phyloP scores from a whole-genome alignment of 1,140 invertebrate species.

The Zaprionus davidi region DNA sequence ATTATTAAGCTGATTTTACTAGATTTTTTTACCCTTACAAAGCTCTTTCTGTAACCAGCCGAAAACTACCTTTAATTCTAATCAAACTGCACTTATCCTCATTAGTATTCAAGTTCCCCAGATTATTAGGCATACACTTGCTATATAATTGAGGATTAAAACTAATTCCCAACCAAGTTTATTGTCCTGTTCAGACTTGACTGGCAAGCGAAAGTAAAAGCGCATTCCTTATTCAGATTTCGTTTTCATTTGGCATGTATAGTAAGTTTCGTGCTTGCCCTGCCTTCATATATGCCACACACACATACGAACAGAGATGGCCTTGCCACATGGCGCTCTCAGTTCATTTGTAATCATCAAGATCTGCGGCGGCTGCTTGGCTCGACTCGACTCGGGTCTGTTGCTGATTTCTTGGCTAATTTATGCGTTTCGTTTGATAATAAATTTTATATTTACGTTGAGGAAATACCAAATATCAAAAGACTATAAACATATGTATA shows the following conservation, averaged over 20 bases:
- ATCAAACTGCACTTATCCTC: neutral
- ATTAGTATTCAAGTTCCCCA: neutral
- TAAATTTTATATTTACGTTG: constrained; percentile 82
- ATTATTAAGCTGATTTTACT: too few species aligned
- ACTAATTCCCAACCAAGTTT: neutral
- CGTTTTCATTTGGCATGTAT: constrained; percentile 17
- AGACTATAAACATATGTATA: constrained; percentile 9
- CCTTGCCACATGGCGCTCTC: constrained; percentile 17
- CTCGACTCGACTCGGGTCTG: constrained; percentile 28
- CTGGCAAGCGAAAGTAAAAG: neutral
- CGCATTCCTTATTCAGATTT: constrained; percentile 1
- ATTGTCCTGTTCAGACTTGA: neutral
- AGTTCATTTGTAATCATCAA: constrained; percentile 77
- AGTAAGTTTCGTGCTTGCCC: neutral
- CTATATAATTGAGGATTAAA: constrained; percentile 7
- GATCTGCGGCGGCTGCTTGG: constrained; percentile 18
- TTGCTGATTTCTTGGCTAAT: constrained; percentile 72
- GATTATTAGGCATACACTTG: neutral
- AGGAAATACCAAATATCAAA: constrained; percentile 58
- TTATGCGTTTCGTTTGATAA: constrained; percentile 74
- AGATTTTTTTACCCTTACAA: too few species aligned
- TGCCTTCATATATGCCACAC: neutral
- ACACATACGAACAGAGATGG: neutral
- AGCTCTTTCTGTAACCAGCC: too few species aligned
- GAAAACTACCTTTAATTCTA: neutral